phyloP scores from a whole-genome alignment of 2,113 vertebrate genomes.

The Calidris pugnax region DNA sequence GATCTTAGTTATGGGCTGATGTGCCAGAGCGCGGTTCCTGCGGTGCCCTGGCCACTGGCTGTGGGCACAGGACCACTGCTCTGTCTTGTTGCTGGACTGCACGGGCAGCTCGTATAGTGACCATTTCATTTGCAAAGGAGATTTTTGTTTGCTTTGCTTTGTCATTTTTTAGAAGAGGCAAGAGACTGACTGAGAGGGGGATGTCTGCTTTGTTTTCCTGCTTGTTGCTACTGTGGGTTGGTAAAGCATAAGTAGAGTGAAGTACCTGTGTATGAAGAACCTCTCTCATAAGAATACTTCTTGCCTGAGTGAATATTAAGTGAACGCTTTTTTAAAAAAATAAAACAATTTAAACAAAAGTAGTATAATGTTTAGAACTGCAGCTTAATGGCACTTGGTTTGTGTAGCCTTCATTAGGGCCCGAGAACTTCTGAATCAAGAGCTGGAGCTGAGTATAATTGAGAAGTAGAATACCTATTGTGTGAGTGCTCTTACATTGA shows the following conservation, averaged over 20 bases:
- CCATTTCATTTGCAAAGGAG: background rate
- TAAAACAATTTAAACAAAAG: background rate
- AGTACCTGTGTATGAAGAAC: background rate
- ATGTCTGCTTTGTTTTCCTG: background rate
- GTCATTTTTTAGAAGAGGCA: background rate
- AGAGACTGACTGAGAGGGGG: background rate
- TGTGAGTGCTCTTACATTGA: background rate
- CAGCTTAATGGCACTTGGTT: background rate
- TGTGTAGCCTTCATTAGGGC: background rate
- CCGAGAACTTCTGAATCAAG: background rate
- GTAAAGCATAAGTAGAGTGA: background rate
- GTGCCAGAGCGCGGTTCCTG: background rate
- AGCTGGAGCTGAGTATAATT: background rate
- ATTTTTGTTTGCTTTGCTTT: background rate
- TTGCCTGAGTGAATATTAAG: background rate
- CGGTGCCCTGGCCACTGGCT: background rate
- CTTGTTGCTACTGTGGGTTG: background rate
- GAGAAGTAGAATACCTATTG: background rate
- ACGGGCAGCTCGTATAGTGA: background rate
- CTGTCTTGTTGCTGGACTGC: background rate
- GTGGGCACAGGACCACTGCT: rapidly evolving
- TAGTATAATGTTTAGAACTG: background rate
- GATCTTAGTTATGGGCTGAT: background rate
- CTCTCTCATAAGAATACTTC: background rate
- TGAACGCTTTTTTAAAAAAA: too few relatives aligned